Percentiles rank a stretch among this genome's conserved stretches.
These are phyloP conservation scores for Macrochelys suwanniensis DNA, from an alignment of 2,797 vertebrate genomes.

Conservation along the genomic window DNA sequence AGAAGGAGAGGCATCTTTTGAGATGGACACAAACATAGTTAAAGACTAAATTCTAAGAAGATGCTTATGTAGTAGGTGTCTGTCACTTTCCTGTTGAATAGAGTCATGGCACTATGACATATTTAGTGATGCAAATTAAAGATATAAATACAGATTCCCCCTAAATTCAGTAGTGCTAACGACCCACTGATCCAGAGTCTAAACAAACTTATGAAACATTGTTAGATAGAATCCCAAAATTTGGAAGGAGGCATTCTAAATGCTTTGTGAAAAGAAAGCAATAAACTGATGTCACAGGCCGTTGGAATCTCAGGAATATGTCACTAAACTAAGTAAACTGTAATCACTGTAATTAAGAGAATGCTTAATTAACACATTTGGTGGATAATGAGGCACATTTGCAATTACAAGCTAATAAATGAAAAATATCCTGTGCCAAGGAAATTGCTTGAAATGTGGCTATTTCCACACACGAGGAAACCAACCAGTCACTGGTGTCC, in stretches of 20 bases:
- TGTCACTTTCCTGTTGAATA: not conserved
- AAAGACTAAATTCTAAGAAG: not conserved
- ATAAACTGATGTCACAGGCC: constrained; percentile 54
- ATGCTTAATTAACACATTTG: constrained; percentile 70
- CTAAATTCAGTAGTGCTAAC: not conserved
- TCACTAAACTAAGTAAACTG: constrained; percentile 63
- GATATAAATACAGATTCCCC: not conserved
- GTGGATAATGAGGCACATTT: constrained; percentile 61
- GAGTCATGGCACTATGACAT: not conserved
- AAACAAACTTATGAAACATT: not conserved
- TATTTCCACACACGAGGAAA: not conserved
- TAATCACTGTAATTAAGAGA: constrained; percentile 77
- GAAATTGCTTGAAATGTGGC: not conserved
- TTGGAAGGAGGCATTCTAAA: constrained; percentile 24
- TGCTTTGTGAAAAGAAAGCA: constrained; percentile 42
- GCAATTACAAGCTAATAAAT: constrained; percentile 60
- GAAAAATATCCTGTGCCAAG: constrained; percentile 31
- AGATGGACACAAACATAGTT: not conserved
- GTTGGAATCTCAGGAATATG: constrained; percentile 58
- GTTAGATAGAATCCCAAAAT: not conserved
- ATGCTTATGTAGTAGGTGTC: not conserved
- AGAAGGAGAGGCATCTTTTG: not conserved
- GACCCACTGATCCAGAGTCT: not conserved
- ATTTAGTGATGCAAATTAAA: not conserved
- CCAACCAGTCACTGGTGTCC: not conserved